These are phyloP conservation scores for Amyelois transitella DNA, from an alignment of 1,140 invertebrate genomes.

Conservation along the genomic window DNA sequence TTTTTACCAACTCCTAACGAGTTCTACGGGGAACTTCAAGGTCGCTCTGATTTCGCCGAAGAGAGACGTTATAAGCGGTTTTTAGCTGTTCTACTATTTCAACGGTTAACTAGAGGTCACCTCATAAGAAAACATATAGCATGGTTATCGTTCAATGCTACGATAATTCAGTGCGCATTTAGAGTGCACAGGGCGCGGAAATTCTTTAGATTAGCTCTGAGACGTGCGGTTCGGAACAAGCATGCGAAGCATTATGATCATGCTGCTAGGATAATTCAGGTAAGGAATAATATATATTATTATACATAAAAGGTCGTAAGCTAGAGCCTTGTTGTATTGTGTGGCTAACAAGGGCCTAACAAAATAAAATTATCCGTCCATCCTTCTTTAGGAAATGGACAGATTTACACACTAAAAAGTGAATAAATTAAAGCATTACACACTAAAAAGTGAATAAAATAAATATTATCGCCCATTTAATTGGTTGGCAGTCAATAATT, in stretches of 20 bases:
- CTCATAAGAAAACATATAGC: slow-evolving; percentile 55
- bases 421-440: no score
- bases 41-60: slow-evolving; percentile 39
- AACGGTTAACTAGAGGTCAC: slow-evolving; percentile 49
- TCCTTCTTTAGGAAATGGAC: no score
- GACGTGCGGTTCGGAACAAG: slow-evolving; percentile 44
- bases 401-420: no score
- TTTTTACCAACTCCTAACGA: slow-evolving; percentile 37
- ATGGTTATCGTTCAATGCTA: slow-evolving; percentile 54
- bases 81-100: slow-evolving; percentile 42
- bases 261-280: slow-evolving; percentile 51
- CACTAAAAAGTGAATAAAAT: no score
- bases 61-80: slow-evolving; percentile 32
- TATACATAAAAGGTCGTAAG: no score
- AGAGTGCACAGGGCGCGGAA: slow-evolving; percentile 46
- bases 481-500: no score
- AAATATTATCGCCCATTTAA: no score
- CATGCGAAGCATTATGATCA: slow-evolving; percentile 43
- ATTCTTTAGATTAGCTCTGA: slow-evolving; percentile 41
- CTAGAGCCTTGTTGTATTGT: no score
- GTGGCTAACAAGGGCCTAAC: no score
- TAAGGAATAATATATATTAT: slow-evolving; percentile 13
- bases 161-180: slow-evolving; percentile 58
- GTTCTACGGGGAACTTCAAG: slow-evolving; percentile 47
- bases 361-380: no score